Conservation (phyloP, 2,888 invertebrate genomes). For the Meliscaeva auricollis region DNA sequence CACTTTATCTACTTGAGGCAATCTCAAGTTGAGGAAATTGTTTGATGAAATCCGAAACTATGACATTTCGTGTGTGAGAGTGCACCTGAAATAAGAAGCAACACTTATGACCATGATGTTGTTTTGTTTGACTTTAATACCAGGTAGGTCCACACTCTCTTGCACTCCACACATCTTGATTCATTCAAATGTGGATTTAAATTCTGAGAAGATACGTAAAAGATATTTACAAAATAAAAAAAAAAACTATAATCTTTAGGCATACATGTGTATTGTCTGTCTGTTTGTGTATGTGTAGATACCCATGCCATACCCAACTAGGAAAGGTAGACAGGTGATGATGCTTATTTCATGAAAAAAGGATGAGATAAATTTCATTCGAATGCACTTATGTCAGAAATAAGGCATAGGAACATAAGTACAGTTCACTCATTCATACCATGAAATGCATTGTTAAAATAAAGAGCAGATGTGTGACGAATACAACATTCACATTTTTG, state of each 20-base stretch:
- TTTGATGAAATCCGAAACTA: constrained; percentile 8
- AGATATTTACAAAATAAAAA: no score
- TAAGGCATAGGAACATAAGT: no score
- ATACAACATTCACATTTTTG: not conserved
- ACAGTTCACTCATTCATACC: constrained; percentile 12
- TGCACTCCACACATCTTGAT: not conserved
- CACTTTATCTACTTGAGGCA: not conserved
- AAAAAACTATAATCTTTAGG: no score
- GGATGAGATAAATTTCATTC: constrained; percentile 9
- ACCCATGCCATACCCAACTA: not conserved
- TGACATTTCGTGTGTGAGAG: constrained; percentile 3
- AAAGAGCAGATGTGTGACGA: constrained; percentile 8
- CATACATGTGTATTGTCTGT: no score
- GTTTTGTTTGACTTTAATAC: not conserved
- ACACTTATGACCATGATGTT: constrained; percentile 3
- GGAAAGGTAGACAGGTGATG: constrained; percentile 9
- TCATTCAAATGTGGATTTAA: not conserved
- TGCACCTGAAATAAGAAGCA: not conserved
- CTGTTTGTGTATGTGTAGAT: no score
- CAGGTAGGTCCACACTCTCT: no score
- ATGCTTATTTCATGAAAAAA: not conserved
- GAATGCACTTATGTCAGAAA: constrained; percentile 2
- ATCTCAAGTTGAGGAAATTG: not conserved
- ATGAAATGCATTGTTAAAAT: not conserved
- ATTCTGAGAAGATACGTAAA: constrained; percentile 8